Percentiles rank a stretch among this genome's conserved stretches.
These are phyloP conservation scores for Diacarnus erythraeanus DNA, from an alignment of 37 sponge, comb jelly and placozoan genomes.

Conservation along the genomic window DNA sequence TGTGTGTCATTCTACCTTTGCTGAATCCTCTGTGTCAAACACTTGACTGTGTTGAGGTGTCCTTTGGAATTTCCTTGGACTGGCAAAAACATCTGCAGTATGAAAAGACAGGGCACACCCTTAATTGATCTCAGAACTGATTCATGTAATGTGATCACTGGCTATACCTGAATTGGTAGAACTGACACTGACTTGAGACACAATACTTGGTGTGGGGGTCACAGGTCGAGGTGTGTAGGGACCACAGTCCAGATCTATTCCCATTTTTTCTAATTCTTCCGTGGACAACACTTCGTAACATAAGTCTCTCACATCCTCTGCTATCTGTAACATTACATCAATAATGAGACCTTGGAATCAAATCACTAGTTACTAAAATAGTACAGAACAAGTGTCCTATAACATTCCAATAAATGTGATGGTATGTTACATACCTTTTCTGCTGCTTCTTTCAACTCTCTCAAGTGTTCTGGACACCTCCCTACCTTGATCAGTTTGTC, in stretches of 20 bases:
- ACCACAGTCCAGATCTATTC: neutral
- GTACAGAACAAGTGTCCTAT: too few species aligned
- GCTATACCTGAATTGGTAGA: too few species aligned
- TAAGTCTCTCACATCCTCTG: slow-evolving; percentile 19
- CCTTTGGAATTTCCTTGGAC: slow-evolving; percentile 23
- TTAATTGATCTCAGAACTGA: too few species aligned
- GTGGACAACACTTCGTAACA: neutral
- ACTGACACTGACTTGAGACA: neutral
- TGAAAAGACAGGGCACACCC: too few species aligned
- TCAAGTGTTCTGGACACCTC: neutral
- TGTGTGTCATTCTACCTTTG: slow-evolving; percentile 4
- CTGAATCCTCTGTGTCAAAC: neutral
- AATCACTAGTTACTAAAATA: too few species aligned
- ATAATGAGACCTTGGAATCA: neutral
- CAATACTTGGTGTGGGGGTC: neutral
- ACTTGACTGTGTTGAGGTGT: slow-evolving; percentile 35
- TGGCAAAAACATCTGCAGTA: neutral
- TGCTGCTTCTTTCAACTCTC: slow-evolving; percentile 27
- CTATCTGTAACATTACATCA: slow-evolving; percentile 11
- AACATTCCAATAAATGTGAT: too few species aligned
- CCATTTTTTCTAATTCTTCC: neutral
- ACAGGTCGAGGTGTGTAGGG: slow-evolving; percentile 7
- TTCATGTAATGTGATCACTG: too few species aligned
- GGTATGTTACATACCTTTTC: slow-evolving; percentile 36
- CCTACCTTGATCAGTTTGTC: slow-evolving; percentile 1